A percentile compares a stretch with the other conserved stretches of the same genome.
phyloP scores from a whole-genome alignment of 2,113 vertebrate species.

The Pachyramphus minor region DNA sequence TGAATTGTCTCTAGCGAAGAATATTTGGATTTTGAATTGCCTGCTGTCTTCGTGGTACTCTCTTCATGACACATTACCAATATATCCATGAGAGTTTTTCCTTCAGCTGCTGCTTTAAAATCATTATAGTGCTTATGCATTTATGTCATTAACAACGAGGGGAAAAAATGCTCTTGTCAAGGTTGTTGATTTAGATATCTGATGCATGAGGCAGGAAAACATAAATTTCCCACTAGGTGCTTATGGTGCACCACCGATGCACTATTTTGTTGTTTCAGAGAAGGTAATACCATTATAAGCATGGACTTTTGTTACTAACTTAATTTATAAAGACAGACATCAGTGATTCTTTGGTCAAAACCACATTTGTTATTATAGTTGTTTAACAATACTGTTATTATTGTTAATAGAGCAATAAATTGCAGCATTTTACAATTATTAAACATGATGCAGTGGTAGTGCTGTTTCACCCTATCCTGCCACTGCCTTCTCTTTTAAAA shows the following conservation, averaged over 20 bases:
- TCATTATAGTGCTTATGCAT: conserved; percentile 6
- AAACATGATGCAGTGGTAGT: background rate
- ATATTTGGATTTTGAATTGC: conserved; percentile 20
- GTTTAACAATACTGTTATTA: background rate
- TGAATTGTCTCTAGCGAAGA: conserved; percentile 25
- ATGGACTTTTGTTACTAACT: background rate
- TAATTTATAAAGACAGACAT: background rate
- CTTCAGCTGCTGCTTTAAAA: background rate
- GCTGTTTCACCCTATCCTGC: background rate
- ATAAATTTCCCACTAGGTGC: background rate
- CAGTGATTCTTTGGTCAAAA: background rate
- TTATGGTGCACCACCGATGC: background rate
- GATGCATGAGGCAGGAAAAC: background rate
- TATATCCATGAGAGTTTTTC: background rate
- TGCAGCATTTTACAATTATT: background rate
- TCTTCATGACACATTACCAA: background rate
- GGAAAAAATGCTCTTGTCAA: background rate
- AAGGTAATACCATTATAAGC: background rate
- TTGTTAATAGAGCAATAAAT: background rate
- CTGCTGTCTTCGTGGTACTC: background rate
- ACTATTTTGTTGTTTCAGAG: background rate
- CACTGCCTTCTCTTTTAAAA: background rate
- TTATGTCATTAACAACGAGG: background rate
- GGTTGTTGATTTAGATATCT: background rate
- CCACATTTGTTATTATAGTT: background rate